Conservation (phyloP, 2,797 vertebrate genomes). For the Moxostoma hubbsi region DNA sequence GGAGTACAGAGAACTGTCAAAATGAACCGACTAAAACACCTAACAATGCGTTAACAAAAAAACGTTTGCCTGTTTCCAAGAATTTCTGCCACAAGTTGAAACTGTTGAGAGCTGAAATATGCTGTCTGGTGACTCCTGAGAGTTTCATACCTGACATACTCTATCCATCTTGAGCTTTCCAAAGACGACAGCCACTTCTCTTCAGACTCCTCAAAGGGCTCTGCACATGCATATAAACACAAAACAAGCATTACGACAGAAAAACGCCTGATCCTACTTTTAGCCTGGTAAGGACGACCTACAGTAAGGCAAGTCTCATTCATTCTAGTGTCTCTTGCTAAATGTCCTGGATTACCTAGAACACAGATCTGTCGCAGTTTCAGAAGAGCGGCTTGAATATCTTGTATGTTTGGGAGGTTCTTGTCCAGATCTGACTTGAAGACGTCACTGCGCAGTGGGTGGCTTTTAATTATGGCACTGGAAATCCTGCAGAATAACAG, state of each 20-base stretch:
- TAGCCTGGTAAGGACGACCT: neutral
- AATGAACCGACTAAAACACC: neutral
- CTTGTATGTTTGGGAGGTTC: slow-evolving; percentile 87
- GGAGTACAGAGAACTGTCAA: neutral
- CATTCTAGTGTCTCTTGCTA: neutral
- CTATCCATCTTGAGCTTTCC: slow-evolving; percentile 92
- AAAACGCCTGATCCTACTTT: neutral
- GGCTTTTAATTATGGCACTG: slow-evolving; percentile 90
- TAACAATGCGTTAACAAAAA: neutral
- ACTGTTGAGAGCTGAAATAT: neutral
- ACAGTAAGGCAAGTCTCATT: neutral
- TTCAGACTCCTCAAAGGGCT: slow-evolving; percentile 94
- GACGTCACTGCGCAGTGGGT: slow-evolving; percentile 88
- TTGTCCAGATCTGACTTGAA: slow-evolving; percentile 89
- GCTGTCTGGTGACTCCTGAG: slow-evolving; percentile 11
- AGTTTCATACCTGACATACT: slow-evolving; percentile 86
- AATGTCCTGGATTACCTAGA: slow-evolving; percentile 79
- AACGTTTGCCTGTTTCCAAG: neutral
- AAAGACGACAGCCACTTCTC: slow-evolving; percentile 93
- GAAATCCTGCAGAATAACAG: slow-evolving; percentile 80
- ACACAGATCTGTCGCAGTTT: slow-evolving; percentile 92
- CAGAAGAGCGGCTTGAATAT: slow-evolving; percentile 87
- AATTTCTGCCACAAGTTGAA: neutral
- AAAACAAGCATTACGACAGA: slow-evolving; percentile 17
- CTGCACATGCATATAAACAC: slow-evolving; percentile 67